Base-by-base conservation (phyloP, 2,888 invertebrate genomes). In the Fissipunctia ypsillon region DNA sequence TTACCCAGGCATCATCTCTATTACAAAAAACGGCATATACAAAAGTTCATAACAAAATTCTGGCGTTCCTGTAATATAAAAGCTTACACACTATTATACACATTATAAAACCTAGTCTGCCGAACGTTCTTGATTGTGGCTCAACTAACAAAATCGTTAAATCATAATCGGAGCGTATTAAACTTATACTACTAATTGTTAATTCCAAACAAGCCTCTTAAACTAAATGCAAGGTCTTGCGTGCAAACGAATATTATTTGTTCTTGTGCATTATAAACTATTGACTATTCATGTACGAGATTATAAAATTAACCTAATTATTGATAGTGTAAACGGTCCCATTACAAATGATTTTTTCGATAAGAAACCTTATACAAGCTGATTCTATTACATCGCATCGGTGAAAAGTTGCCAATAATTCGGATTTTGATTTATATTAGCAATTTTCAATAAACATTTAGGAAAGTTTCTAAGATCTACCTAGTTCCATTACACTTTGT, bases 171-270 rank as follows among this genome's bases (percentile, higher is more conserved):
- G 38, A 35, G 12, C 7, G 14, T 25, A 50, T 16, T 45, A 22
- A 65, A 57, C 50, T 63, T 63, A 73, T 50, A 56, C 35, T 56
- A 64, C 48, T 61, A 43, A 69, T 22, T 63, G 41, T 73, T 73
- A n/a, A n/a, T n/a, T n/a, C 52, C 16, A 60, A 64, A 56, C 60
- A 72, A 76, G 63, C 73, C 66, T 74, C 71, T 31, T 54, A 50
- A 69, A 70, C 31, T 81, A 76, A 84, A 79, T 79, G 74, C 79
- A 64, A 84, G 28, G 50, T 54, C 61, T 76, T 73, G 48, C 66
- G 43, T 63, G 61, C 65, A 70, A 73, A 68, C 38, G 10, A 76
- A 81, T 76, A 72, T 71, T 76, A 69, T 65, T 73, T 74, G 72
- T 83, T 83, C 71, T 61, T 76, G 66, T 67, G 41, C 59, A 65